Evolutionary conservation across 2,797 vertebrate genomes (phyloP).

Genomic region (Stomatorhinus walkeri): DNA sequence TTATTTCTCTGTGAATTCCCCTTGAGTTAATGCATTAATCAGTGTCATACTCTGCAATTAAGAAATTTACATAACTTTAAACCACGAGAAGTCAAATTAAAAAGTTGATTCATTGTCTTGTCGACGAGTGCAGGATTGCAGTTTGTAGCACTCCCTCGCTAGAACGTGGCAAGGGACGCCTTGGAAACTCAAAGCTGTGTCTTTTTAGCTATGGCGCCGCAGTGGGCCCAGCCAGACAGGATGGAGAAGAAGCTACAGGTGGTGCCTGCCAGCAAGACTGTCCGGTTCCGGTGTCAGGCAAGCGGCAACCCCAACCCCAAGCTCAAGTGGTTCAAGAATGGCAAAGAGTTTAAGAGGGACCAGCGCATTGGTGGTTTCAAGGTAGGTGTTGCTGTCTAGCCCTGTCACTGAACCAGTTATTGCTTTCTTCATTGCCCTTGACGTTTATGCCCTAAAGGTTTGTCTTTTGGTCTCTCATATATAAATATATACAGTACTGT

Average conservation of each 20-base stretch:
- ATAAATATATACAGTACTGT: too few species aligned
- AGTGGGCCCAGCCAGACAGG: conserved; percentile 79
- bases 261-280: conserved; percentile 71
- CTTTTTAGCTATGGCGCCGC: conserved; percentile 61
- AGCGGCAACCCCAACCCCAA: conserved; percentile 72
- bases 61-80: neutral
- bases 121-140: neutral
- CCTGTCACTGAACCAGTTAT: neutral
- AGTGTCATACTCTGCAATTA: neutral
- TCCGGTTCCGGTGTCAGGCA: conserved; percentile 79
- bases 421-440: neutral
- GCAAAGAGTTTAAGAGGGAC: conserved; percentile 77
- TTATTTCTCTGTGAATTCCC: neutral
- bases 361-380: conserved; percentile 85
- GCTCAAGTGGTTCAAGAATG: conserved; percentile 80
- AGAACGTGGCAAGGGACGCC: neutral
- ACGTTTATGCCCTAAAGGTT: neutral
- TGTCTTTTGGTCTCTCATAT: neutral
- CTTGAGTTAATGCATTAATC: neutral
- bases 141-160: neutral
- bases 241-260: conserved; percentile 83
- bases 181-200: neutral
- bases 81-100: neutral
- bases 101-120: neutral
- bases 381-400: conserved; percentile 46